These are phyloP conservation scores for Rallus crepitans DNA, from an alignment of 2,797 vertebrate genomes.

Conservation along the genomic window DNA sequence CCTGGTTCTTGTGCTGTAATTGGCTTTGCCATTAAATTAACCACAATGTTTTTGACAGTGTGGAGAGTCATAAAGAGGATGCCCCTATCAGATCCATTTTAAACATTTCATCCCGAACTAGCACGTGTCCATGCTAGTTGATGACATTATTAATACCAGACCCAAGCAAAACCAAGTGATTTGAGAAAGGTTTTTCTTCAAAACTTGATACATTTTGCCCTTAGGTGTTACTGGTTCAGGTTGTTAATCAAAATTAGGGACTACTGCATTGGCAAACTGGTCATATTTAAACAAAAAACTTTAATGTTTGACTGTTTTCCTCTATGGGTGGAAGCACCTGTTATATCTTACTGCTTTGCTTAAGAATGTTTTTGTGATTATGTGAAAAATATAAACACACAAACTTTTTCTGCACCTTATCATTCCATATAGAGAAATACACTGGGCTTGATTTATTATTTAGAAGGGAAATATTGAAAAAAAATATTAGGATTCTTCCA, in stretches of 20 bases:
- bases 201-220: neutral
- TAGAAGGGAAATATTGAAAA: slow-evolving; percentile 66
- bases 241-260: neutral
- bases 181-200: neutral
- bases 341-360: neutral
- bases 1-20: neutral
- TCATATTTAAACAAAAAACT: neutral
- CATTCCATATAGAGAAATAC: neutral
- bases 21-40: neutral
- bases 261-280: neutral
- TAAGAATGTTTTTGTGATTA: slow-evolving; percentile 1
- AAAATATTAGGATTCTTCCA: slow-evolving; percentile 56
- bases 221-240: neutral
- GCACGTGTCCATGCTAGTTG: neutral
- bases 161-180: neutral
- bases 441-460: slow-evolving; percentile 68
- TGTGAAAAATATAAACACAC: slow-evolving; percentile 33
- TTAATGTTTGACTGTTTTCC: neutral
- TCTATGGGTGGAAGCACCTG: neutral
- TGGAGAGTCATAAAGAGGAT: neutral
- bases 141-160: neutral
- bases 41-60: neutral
- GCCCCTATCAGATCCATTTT: neutral
- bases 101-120: neutral
- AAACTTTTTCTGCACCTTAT: neutral